Evolutionary conservation across 1,140 invertebrate species (phyloP), one percentile per base, ranked within the genome.

Genomic region (Cotesia glomerata): DNA sequence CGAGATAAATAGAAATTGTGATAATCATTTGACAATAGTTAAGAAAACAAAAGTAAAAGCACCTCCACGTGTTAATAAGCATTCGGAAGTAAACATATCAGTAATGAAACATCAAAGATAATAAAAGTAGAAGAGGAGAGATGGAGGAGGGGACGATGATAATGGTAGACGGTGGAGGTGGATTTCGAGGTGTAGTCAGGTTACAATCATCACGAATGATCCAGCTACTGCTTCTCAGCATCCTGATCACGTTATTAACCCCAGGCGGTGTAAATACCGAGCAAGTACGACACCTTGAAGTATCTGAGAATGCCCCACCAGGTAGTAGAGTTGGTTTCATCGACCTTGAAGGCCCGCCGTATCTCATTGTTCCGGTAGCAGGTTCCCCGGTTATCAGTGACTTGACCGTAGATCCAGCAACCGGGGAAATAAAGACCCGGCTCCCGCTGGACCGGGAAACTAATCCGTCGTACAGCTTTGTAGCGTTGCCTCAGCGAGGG

Each of bases 351-450:
- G 90, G 89, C 75, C 94, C 95, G 5, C 95, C 95, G 0, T 97
- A 97, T 86, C 89, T 97, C 51, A 96, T 97, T 61, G 95, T 97
- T 4, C 93, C 95, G 7, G 93, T 95, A 36, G 91, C 92, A 0
- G 94, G 95, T 67, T 94, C 93, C 77, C 91, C 92, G 66, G 94
- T 97, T n/a, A 95, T 97, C 77, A 91, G 92, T 11, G 95, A 97
- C 82, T 88, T 99, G 45, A 88, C 89, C 59, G 95, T 99, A 69
- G 95, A 98, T 80, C 90, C 93, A 32, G 91, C 91, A 45, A 97
- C 95, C 0, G 98, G 98, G 0, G 95, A 97, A 84, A 98, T 99
- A 76, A 89, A 91, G 64, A 97, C 97, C 7, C 91, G 91, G 79
- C 92, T 94, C 3, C 89, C 91, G 8, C 87, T 99, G 78, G 98